These are phyloP conservation scores for Pangasius krempfi DNA, from an alignment of 2,797 vertebrate genomes.

Conservation along the genomic window DNA sequence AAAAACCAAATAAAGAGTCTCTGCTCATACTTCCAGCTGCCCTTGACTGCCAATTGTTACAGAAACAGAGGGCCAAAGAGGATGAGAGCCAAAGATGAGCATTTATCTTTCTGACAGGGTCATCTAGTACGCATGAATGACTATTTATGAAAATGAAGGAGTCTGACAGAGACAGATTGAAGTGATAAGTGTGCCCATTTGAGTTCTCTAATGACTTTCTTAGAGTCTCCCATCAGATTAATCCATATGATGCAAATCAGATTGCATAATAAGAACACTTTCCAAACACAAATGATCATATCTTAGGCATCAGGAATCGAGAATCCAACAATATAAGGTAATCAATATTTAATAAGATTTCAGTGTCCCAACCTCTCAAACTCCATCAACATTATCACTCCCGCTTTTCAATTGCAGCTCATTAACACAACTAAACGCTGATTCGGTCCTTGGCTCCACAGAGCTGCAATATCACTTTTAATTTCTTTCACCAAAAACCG, in stretches of 20 bases:
- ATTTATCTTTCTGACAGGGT: slow-evolving; percentile 60
- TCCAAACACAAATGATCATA: not conserved
- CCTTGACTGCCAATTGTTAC: slow-evolving; percentile 16
- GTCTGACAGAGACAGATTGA: slow-evolving; percentile 56
- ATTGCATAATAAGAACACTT: not conserved
- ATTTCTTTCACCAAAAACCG: not conserved
- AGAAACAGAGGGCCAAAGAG: slow-evolving; percentile 33
- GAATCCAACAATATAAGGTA: not conserved
- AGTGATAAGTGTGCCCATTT: slow-evolving; percentile 40
- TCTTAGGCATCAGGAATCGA: not conserved
- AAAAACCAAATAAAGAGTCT: not conserved
- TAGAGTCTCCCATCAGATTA: not conserved
- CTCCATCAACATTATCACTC: not conserved
- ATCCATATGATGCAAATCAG: not conserved
- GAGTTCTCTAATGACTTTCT: slow-evolving; percentile 53
- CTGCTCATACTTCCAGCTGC: not conserved
- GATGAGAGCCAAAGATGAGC: slow-evolving; percentile 40
- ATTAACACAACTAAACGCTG: not conserved
- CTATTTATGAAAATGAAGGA: slow-evolving; percentile 58
- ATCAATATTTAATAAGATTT: slow-evolving; percentile 37
- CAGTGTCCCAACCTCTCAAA: not conserved
- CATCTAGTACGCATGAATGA: slow-evolving; percentile 53
- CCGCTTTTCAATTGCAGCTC: not conserved
- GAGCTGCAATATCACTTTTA: not conserved
- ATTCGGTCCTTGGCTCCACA: not conserved